Conservation (phyloP, 53 echinoderm and acorn worm genomes). For the Hippasteria phrygiana region DNA sequence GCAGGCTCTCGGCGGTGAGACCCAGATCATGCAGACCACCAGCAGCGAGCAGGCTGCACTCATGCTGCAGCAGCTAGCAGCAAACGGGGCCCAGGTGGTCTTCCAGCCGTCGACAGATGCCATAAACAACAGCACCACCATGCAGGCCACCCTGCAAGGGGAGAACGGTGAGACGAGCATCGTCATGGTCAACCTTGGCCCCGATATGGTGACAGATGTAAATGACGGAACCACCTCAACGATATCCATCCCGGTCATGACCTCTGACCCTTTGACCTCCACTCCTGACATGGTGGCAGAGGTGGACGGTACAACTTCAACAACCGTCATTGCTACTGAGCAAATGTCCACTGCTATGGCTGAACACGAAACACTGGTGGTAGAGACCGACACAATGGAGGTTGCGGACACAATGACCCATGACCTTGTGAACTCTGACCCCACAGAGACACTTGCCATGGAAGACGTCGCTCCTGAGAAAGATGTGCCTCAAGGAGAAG, state of each 20-base stretch:
- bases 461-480: neutral
- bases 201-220: constrained; percentile 65
- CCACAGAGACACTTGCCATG: neutral
- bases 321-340: neutral
- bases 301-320: neutral
- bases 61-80: constrained; percentile 86
- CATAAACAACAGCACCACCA: constrained; percentile 77
- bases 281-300: neutral
- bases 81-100: constrained; percentile 92
- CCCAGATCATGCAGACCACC: constrained; percentile 75
- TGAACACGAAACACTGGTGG: neutral
- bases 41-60: constrained; percentile 94
- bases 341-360: neutral
- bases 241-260: constrained; percentile 38
- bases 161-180: constrained; percentile 91
- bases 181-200: constrained; percentile 89
- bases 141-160: constrained; percentile 91
- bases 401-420: constrained; percentile 14
- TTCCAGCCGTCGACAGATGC: constrained; percentile 81
- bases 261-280: constrained; percentile 17
- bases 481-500: constrained; percentile 3
- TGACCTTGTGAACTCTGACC: constrained; percentile 39
- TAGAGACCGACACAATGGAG: neutral
- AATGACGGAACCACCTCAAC: constrained; percentile 21
- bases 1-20: constrained; percentile 41